Conservation (phyloP, 2,797 vertebrate genomes). For the Chromobotia macracanthus region DNA sequence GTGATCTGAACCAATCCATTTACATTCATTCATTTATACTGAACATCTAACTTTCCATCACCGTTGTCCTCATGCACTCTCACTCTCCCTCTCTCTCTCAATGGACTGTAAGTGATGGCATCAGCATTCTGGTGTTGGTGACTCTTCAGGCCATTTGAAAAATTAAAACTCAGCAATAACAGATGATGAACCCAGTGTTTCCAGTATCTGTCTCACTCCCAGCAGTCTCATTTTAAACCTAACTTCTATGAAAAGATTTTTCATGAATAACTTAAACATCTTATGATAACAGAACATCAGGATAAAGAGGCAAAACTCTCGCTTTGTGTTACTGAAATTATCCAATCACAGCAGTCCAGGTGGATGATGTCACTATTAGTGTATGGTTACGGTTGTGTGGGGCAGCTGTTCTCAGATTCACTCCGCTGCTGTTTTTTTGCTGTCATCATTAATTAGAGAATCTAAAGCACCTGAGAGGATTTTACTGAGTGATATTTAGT, state of each 20-base stretch:
- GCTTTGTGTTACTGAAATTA: not conserved
- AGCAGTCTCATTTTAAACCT: too few relatives aligned
- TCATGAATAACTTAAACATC: too few relatives aligned
- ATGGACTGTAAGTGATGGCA: too few relatives aligned
- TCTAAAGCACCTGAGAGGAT: not conserved
- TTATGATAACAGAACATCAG: too few relatives aligned
- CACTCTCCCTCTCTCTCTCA: not conserved
- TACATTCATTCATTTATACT: too few relatives aligned
- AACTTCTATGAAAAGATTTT: not conserved
- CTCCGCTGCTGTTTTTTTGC: slow-evolving; percentile 12
- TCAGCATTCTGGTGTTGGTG: too few relatives aligned
- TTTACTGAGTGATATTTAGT: not conserved
- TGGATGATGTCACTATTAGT: not conserved
- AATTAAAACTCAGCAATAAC: too few relatives aligned
- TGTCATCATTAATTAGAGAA: slow-evolving; percentile 32
- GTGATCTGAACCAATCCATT: not conserved
- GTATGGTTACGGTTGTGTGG: not conserved
- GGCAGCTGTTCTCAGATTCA: not conserved
- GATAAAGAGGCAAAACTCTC: too few relatives aligned
- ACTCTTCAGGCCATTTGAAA: too few relatives aligned
- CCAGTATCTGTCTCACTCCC: too few relatives aligned
- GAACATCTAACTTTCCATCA: not conserved
- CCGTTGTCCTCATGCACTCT: not conserved
- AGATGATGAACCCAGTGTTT: too few relatives aligned
- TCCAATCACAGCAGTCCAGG: not conserved